A percentile compares a stretch with the other conserved stretches of the same genome.
Evolutionary conservation across 2,888 invertebrate species (phyloP).

Genomic region (Catocala fraxini): DNA sequence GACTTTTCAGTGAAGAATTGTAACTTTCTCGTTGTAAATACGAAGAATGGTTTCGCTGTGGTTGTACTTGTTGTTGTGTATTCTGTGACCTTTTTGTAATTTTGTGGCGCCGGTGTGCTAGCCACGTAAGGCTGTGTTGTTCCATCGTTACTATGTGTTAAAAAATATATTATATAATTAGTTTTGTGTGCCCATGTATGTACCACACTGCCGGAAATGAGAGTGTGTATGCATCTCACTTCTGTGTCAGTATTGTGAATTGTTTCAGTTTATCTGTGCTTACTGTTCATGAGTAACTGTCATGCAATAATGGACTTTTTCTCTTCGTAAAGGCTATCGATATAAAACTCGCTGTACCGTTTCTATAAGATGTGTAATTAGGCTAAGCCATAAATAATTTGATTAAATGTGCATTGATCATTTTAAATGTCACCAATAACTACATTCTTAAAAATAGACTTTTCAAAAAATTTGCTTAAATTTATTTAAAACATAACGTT

Average conservation of each 20-base stretch:
- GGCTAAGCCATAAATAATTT: too few relatives aligned
- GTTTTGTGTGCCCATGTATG: conserved; percentile 59
- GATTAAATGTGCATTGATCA: too few relatives aligned
- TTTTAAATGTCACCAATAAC: too few relatives aligned
- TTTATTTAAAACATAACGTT: too few relatives aligned
- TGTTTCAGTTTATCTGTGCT: conserved; percentile 32
- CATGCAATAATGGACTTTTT: too few relatives aligned
- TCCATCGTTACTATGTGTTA: conserved; percentile 77
- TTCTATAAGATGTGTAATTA: too few relatives aligned
- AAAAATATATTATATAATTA: conserved; percentile 68
- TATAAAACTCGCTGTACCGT: too few relatives aligned
- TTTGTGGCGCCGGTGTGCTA: conserved; percentile 70
- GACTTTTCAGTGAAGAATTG: conserved; percentile 66
- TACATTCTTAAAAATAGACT: too few relatives aligned
- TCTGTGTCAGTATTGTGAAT: conserved; percentile 64
- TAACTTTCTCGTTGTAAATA: conserved; percentile 63
- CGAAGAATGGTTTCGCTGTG: conserved; percentile 60
- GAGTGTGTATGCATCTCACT: conserved; percentile 66
- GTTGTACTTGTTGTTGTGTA: conserved; percentile 44
- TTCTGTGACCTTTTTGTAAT: conserved; percentile 62
- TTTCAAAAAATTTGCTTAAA: too few relatives aligned
- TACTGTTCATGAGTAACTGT: too few relatives aligned
- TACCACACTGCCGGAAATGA: conserved; percentile 70
- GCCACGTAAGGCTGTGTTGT: conserved; percentile 81
- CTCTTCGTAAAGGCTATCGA: too few relatives aligned